Conservation (phyloP, 2,888 invertebrate species). For the Dendrolimus houi region DNA sequence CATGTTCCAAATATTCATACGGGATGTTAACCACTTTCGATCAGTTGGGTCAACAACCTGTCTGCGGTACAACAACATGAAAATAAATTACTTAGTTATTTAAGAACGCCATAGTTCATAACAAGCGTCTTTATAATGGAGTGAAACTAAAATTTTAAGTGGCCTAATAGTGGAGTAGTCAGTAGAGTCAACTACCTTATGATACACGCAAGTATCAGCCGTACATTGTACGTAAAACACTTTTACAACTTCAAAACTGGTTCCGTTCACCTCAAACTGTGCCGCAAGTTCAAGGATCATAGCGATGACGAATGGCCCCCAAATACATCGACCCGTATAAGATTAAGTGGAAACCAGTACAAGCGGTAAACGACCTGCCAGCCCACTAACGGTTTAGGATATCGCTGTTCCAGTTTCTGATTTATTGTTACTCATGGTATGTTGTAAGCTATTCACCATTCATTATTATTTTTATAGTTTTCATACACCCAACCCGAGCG, state of each 20-base stretch:
- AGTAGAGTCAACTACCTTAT: too few relatives aligned
- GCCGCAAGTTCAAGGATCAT: slow-evolving; percentile 41
- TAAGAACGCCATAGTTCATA: too few relatives aligned
- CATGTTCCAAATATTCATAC: too few relatives aligned
- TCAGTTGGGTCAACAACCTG: too few relatives aligned
- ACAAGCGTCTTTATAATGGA: too few relatives aligned
- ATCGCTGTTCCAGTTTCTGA: neutral
- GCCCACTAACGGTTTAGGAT: neutral
- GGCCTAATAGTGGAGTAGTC: too few relatives aligned
- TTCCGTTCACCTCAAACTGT: slow-evolving; percentile 26
- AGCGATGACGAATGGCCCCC: slow-evolving; percentile 20
- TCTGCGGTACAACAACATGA: too few relatives aligned
- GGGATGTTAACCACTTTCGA: too few relatives aligned
- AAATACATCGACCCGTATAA: slow-evolving; percentile 21
- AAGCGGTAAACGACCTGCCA: slow-evolving; percentile 21
- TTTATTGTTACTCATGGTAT: neutral
- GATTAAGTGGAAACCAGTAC: slow-evolving; percentile 6
- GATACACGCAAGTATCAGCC: too few relatives aligned
- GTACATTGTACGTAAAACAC: too few relatives aligned
- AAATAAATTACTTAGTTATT: too few relatives aligned
- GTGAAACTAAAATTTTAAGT: too few relatives aligned
- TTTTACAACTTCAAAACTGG: slow-evolving; percentile 11
- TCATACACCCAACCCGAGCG: neutral
- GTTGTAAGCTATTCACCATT: neutral
- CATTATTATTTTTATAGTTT: neutral